Conservation (phyloP, 1,140 invertebrate genomes). For the Ptiloglossa arizonensis region DNA sequence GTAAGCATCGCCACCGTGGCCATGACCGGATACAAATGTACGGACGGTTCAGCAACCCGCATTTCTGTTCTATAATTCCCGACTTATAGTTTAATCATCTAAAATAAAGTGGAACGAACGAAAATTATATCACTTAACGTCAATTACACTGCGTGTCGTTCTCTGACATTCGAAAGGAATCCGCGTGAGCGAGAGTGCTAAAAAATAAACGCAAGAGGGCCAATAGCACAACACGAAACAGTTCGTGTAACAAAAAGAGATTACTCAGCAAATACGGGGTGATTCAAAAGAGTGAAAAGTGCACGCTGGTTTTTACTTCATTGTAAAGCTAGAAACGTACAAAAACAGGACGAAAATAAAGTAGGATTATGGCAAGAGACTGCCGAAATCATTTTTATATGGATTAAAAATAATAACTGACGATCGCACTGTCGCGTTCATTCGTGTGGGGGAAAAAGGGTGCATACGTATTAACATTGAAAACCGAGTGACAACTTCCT, state of each 20-base stretch:
- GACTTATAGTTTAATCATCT: not conserved
- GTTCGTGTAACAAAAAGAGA: not conserved
- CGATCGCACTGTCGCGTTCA: constrained; percentile 11
- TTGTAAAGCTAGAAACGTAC: constrained; percentile 21
- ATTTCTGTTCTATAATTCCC: not conserved
- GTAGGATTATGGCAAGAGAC: not conserved
- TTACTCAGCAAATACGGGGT: constrained; percentile 44
- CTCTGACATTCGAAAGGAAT: constrained; percentile 19
- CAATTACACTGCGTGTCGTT: not conserved
- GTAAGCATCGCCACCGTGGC: constrained; percentile 29
- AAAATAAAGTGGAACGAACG: not conserved
- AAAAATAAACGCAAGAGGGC: constrained; percentile 41
- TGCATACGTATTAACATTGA: constrained; percentile 12
- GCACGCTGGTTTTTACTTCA: constrained; percentile 17
- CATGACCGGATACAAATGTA: constrained; percentile 47
- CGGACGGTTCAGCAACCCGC: constrained; percentile 28
- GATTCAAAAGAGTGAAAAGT: constrained; percentile 39
- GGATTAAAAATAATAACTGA: constrained; percentile 36
- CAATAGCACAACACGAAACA: constrained; percentile 25
- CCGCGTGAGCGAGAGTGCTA: constrained; percentile 19
- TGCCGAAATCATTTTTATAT: not conserved
- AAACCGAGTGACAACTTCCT: constrained; percentile 25
- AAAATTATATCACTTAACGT: constrained; percentile 6
- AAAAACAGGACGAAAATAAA: not conserved
- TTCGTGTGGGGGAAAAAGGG: constrained; percentile 32